Base-by-base conservation (phyloP, 2,888 invertebrate species). In the Aromia moschata region DNA sequence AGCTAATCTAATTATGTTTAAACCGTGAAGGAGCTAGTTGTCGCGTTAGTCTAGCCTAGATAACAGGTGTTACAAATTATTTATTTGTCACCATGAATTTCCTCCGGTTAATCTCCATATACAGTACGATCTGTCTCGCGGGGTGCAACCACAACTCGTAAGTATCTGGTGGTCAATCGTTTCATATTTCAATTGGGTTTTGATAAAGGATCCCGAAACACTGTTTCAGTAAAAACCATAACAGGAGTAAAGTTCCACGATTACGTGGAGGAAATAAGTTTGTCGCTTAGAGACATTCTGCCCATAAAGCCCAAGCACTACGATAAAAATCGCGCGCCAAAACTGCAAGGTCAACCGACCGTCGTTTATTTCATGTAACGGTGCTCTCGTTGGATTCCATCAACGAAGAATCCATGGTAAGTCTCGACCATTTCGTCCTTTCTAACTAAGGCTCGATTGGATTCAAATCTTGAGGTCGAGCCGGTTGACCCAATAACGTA, bases 341-440 rank as follows among this genome's bases (percentile, higher is more conserved):
- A 94, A 80, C 84, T 89, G 52, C 83, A 91, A 72, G 93, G 93
- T 1, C 92, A 93, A 77, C 92, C 94, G 1, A 95, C 94, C 0
- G 86, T 93, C 41, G 94, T 94, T 33, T 93, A 94, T 79, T 94
- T 75, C 94, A 94, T 76, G 94, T 94, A 46, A 94, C 94, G 5
- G 94, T 94, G 1, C 83, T 94, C 60, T 94, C 94, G 44, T 82
- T 96, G 69, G 95, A 96, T 82, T 95, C 95, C n/a, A 95, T 96
- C 67, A 94, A 96, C 77, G 96, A 96, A 79, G 94, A 95, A 80
- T 94, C 94, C 38, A 96, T 96, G 96, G 93, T 91, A 79, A 76
- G 74, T 67, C 2, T 25, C 7, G n/a, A n/a, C n/a, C n/a, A n/a
- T n/a, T n/a, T n/a, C n/a, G n/a, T n/a, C n/a, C n/a, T n/a, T n/a